Base-by-base conservation (phyloP, 2,113 vertebrate genomes). In the Sturnira hondurensis region DNA sequence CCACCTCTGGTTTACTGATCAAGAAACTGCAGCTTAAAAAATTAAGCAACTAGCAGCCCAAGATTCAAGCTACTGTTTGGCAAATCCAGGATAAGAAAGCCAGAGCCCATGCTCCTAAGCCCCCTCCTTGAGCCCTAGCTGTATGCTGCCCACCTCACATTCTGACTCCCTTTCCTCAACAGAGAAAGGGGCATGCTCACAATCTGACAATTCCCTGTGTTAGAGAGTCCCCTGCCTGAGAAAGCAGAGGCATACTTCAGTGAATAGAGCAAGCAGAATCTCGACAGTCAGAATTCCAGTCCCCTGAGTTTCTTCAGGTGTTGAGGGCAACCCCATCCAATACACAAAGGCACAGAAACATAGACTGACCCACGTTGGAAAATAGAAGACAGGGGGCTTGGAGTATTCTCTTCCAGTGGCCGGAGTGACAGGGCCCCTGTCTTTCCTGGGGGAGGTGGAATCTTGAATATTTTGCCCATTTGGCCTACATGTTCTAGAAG, bases 401-500 rank as follows among this genome's bases (percentile, higher is more conserved):
- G 26, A 80, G 91, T 43, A 96, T 89, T 45, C 97, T 93, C 63
- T 91, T 78, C 22, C 97, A 86, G n/a, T 54, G 61, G 89, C 80
- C 19, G 73, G 8, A 78, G 61, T 15, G 50, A 41, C 0, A 7
- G 70, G 7, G 12, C 50, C 47, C 65, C 67, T 94, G 65, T 47
- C 76, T 83, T 77, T 7, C 98, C 98, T 43, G 58, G 61, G 50
- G 97, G 97, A 38, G 98, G 98, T 33, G 98, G 99, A 74, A 99
- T 97, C 28, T 98, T 98, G 93, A 99, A 98, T 58, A 99, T 74
- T 97, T 98, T 98, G 95, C 99, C 99, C 38, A 99, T 98, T 89
- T 98, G 98, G 89, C 98, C 99, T 87, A 99, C 98, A 1, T 99
- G 99, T 45, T 99, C 98, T 73, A 99, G 97, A 58, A 99, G 98